Evolutionary conservation across 30 jellyfish, hydroid and myxozoan species (phyloP).

Genomic region (Turritopsis dohrnii): DNA sequence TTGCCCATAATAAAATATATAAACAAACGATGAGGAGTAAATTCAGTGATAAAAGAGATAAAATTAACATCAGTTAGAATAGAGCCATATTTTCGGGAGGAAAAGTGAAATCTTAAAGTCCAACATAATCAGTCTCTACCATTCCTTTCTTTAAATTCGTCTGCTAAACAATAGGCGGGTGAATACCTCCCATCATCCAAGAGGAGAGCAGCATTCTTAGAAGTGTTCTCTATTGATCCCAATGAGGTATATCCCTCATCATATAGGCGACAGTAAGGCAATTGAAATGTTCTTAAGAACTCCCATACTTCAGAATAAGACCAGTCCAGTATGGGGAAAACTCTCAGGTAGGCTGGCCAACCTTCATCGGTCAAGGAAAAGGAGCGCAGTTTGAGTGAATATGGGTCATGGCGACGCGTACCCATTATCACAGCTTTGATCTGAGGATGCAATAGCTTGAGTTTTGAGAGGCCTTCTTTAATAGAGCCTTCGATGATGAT

Average conservation of each 20-base stretch:
- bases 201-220: constrained; percentile 53
- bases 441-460: constrained; percentile 49
- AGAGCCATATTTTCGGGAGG: too few species aligned
- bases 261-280: constrained; percentile 80
- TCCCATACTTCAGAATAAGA: constrained; percentile 92
- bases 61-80: too few species aligned
- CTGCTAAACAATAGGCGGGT: constrained; percentile 66
- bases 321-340: constrained; percentile 90
- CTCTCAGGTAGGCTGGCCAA: constrained; percentile 92
- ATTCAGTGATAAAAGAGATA: too few species aligned
- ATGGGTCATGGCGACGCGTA: constrained; percentile 96
- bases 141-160: constrained; percentile 59
- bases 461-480: constrained; percentile 65
- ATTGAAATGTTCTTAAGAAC: constrained; percentile 31
- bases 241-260: constrained; percentile 93
- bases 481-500: constrained; percentile 54
- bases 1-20: too few species aligned
- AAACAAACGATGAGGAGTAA: too few species aligned
- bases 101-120: too few species aligned
- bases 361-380: constrained; percentile 78
- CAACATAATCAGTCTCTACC: constrained; percentile 59
- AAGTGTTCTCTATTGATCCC: constrained; percentile 71
- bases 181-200: constrained; percentile 64
- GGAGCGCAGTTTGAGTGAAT: constrained; percentile 61
- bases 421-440: constrained; percentile 93